These are phyloP conservation scores for Laterallus jamaicensis DNA, from an alignment of 2,113 vertebrate genomes.

Conservation along the genomic window DNA sequence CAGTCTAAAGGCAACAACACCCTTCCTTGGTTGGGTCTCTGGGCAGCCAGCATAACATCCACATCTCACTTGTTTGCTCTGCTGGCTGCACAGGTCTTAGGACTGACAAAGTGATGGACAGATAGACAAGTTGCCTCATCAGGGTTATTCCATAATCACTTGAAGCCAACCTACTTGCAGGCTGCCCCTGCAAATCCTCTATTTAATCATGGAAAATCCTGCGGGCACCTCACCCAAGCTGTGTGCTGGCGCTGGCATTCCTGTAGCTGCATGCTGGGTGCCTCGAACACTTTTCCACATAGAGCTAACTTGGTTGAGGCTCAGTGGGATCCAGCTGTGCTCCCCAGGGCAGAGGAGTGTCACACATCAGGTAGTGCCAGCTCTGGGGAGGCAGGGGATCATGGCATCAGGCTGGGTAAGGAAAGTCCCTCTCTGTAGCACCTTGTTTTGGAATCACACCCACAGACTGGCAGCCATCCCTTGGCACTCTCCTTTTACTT, in stretches of 20 bases:
- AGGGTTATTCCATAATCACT: background rate
- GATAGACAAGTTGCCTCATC: background rate
- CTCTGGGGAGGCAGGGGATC: background rate
- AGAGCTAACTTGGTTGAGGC: background rate
- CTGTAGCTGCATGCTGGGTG: background rate
- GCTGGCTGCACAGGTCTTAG: background rate
- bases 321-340: rapidly evolving
- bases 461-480: background rate
- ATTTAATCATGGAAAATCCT: background rate
- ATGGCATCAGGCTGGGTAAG: rapidly evolving
- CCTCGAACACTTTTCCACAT: background rate
- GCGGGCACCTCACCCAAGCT: background rate
- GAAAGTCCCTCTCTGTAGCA: background rate
- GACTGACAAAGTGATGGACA: background rate
- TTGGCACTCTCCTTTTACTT: background rate
- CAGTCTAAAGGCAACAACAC: background rate
- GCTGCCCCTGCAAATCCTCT: background rate
- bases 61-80: background rate
- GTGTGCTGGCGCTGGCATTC: background rate
- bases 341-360: background rate
- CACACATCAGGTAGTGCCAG: background rate
- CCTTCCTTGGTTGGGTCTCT: background rate
- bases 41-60: background rate
- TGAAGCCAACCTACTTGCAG: background rate
- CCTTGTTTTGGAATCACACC: background rate